These are phyloP conservation scores for Drosophila repletoides DNA, from an alignment of 1,140 invertebrate genomes.

Conservation along the genomic window DNA sequence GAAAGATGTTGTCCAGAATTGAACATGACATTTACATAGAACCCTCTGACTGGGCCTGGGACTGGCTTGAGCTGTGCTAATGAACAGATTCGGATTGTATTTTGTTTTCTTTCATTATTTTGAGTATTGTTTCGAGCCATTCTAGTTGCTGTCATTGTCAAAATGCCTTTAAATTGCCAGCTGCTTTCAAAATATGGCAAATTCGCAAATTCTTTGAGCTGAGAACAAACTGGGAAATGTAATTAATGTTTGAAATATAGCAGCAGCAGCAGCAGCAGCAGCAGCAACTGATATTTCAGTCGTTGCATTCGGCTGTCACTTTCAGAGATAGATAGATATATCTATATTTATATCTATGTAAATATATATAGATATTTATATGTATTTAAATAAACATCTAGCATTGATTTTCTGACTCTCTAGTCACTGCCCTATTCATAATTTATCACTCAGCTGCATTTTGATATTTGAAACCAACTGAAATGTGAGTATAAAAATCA, in stretches of 20 bases:
- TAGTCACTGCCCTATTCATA: no score
- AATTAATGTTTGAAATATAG: constrained; percentile 8
- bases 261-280: neutral
- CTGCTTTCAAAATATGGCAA: constrained; percentile 1
- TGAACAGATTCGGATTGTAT: constrained; percentile 36
- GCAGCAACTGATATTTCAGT: no score
- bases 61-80: constrained; percentile 51
- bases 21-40: constrained; percentile 61
- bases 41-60: no score
- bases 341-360: no score
- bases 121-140: constrained; percentile 1
- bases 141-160: constrained; percentile 21
- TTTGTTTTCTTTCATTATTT: constrained; percentile 4
- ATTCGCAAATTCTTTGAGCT: neutral
- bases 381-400: neutral
- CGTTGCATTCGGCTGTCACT: neutral
- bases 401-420: constrained; percentile 54
- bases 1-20: constrained; percentile 58
- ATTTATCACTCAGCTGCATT: constrained; percentile 1
- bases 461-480: neutral
- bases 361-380: neutral
- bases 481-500: constrained; percentile 49
- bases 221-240: neutral
- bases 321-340: neutral
- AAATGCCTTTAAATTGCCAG: constrained; percentile 22